Percentiles rank a stretch among this genome's conserved stretches.
Evolutionary conservation across 2,797 vertebrate species (phyloP).

Genomic region (Gadopsis marmoratus): DNA sequence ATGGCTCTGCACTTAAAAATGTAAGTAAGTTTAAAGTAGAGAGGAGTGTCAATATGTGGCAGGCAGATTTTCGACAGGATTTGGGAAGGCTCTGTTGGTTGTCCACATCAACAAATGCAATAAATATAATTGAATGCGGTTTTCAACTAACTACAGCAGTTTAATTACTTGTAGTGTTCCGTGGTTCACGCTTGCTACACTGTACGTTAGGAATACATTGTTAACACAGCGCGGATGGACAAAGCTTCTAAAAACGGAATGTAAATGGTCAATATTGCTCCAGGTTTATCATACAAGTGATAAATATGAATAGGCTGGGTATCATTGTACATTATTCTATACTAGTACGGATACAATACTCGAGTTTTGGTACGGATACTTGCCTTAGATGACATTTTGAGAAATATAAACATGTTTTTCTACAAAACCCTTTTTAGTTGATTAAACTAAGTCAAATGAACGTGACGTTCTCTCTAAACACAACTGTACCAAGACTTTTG

Average conservation of each 20-base stretch:
- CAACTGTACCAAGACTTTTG: not conserved
- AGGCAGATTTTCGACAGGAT: not conserved
- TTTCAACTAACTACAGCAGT: not conserved
- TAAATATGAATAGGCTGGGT: too few species aligned
- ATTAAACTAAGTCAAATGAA: not conserved
- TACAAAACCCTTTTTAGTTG: not conserved
- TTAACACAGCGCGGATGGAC: not conserved
- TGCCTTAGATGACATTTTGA: not conserved
- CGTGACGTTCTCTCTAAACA: not conserved
- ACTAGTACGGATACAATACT: not conserved
- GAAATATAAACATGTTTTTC: conserved; percentile 1
- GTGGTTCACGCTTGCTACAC: not conserved
- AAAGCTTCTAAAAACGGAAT: not conserved
- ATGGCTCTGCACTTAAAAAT: not conserved
- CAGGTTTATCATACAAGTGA: not conserved
- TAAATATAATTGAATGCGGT: not conserved
- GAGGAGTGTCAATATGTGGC: not conserved
- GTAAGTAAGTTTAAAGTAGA: not conserved
- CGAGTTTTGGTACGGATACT: not conserved
- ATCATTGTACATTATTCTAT: not conserved
- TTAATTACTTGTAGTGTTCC: not conserved
- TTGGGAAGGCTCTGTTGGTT: not conserved
- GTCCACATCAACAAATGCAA: not conserved
- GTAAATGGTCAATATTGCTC: not conserved
- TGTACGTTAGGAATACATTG: not conserved